Evolutionary conservation across 2,888 invertebrate genomes (phyloP).

Genomic region (Leptinotarsa haldemani): DNA sequence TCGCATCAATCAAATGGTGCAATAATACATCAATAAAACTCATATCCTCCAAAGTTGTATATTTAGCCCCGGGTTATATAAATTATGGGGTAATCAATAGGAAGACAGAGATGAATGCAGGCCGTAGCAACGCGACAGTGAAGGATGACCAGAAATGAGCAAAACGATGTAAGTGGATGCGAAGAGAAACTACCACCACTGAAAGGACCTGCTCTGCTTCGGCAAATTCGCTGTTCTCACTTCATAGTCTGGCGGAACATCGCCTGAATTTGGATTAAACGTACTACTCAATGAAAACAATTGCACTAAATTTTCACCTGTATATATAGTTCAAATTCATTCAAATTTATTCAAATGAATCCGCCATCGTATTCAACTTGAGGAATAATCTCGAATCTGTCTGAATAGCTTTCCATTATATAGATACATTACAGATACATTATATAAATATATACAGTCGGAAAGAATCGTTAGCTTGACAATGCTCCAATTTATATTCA

Average conservation of each 20-base stretch:
- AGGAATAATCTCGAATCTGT: too few relatives aligned
- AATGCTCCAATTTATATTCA: too few relatives aligned
- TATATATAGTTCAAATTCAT: too few relatives aligned
- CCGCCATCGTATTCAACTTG: too few relatives aligned
- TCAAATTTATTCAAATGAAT: too few relatives aligned
- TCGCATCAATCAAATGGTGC: neutral
- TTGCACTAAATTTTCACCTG: too few relatives aligned
- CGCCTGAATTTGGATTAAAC: too few relatives aligned
- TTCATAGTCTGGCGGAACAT: slow-evolving; percentile 5
- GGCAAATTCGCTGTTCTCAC: slow-evolving; percentile 10
- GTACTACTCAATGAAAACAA: too few relatives aligned
- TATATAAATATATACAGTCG: too few relatives aligned
- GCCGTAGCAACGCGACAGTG: slow-evolving; percentile 54
- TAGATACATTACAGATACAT: too few relatives aligned
- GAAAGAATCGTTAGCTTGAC: too few relatives aligned
- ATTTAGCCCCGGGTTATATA: slow-evolving; percentile 49
- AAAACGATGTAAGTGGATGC: slow-evolving; percentile 58
- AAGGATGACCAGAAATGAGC: slow-evolving; percentile 58
- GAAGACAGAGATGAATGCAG: slow-evolving; percentile 57
- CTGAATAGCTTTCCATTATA: too few relatives aligned
- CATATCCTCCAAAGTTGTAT: slow-evolving; percentile 25
- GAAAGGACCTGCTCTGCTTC: slow-evolving; percentile 44
- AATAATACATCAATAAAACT: slow-evolving; percentile 11
- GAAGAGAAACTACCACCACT: slow-evolving; percentile 52
- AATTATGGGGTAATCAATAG: slow-evolving; percentile 59